Percentiles rank a stretch among this genome's conserved stretches.
These are phyloP conservation scores for Dynastes tityus DNA, from an alignment of 2,888 invertebrate species.

Conservation along the genomic window DNA sequence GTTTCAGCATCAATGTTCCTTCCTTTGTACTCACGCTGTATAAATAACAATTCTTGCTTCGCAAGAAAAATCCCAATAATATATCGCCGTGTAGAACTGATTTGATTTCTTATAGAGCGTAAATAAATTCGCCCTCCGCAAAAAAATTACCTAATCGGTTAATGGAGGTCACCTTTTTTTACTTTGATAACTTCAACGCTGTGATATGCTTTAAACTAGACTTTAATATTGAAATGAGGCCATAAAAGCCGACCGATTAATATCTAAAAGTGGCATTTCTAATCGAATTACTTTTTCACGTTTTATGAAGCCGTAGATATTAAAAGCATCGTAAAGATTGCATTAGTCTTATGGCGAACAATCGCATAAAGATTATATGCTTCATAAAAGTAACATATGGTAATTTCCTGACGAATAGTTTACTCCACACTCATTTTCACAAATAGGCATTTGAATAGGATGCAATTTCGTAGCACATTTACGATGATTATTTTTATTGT, in stretches of 20 bases:
- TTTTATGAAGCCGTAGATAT: constrained; percentile 11
- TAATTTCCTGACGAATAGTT: constrained; percentile 23
- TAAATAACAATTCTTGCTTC: neutral
- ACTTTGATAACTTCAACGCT: neutral
- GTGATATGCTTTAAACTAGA: neutral
- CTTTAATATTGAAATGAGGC: constrained; percentile 17
- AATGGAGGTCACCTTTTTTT: constrained; percentile 3
- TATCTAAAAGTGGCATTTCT: constrained; percentile 35
- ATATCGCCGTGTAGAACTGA: neutral
- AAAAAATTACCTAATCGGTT: constrained; percentile 4
- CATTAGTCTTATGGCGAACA: constrained; percentile 19
- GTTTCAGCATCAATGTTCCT: no score
- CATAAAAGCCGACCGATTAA: constrained; percentile 22
- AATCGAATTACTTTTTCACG: constrained; percentile 19
- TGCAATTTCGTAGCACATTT: neutral
- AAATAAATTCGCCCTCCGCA: neutral
- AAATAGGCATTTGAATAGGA: constrained; percentile 2
- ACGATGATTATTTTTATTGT: neutral
- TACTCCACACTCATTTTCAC: constrained; percentile 15
- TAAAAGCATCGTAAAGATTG: constrained; percentile 37
- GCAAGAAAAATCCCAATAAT: neutral
- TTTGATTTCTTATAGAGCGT: neutral
- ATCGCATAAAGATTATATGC: constrained; percentile 36
- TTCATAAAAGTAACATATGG: constrained; percentile 34
- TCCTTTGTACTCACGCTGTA: no score